phyloP scores from a whole-genome alignment of 2,888 invertebrate species.

The Andrena praecox region DNA sequence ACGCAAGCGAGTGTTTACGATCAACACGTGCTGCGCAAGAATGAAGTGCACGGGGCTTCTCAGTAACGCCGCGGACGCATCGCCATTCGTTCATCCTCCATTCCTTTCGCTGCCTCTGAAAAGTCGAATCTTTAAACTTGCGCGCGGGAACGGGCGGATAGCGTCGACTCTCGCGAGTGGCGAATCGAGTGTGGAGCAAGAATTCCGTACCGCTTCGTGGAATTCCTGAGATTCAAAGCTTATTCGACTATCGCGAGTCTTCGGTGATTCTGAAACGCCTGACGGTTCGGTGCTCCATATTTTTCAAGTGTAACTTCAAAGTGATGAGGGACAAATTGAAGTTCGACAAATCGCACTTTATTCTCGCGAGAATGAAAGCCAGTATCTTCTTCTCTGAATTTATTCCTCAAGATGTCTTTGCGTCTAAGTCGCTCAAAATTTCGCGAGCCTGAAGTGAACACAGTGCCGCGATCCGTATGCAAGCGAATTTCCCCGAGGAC shows the following conservation, averaged over 20 bases:
- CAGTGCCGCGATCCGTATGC: too few species aligned
- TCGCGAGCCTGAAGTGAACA: background rate
- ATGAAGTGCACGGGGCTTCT: constrained; percentile 12
- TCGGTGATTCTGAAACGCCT: too few species aligned
- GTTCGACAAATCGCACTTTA: too few species aligned
- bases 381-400: background rate
- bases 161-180: background rate
- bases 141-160: too few species aligned
- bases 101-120: background rate
- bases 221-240: too few species aligned
- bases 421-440: background rate
- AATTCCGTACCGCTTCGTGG: background rate
- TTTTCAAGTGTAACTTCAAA: too few species aligned
- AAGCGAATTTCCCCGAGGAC: too few species aligned
- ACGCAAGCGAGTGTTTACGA: constrained; percentile 66
- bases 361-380: too few species aligned
- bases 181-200: background rate
- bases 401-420: background rate
- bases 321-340: too few species aligned
- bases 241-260: too few species aligned
- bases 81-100: constrained; percentile 37
- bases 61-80: constrained; percentile 50
- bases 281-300: background rate
- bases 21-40: constrained; percentile 59
- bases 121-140: background rate